Base-by-base conservation (phyloP, 2,113 vertebrate genomes). In the Speoplatyrhinus poulsoni region DNA sequence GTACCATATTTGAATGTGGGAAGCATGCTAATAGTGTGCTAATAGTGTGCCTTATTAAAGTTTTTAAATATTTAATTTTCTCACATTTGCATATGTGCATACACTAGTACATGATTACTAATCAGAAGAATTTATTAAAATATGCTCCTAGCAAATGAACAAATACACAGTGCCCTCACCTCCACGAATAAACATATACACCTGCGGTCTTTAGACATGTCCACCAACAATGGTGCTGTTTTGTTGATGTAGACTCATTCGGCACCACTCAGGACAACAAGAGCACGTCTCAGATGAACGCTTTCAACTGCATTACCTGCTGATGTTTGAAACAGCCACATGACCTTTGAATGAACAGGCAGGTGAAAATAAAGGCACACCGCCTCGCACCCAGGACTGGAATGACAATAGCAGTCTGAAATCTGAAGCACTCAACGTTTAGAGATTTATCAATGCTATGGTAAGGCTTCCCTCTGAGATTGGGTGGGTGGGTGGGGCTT, bases 241-340 rank as follows among this genome's bases (percentile, higher is more conserved):
- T 85, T 12, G 77, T 80, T 49, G 60, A 68, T 53, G 70, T 41
- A 13, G 60, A 67, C 64, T 77, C 66, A 57, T 67, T 74, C 54
- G 8, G 72, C 67, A 59, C 33, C 79, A 87, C 77, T 75, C 60
- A 13, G 84, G 86, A 82, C 79, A 67, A 26, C 72, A 79, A 78
- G 76, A 86, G 81, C 73, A 77, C 62, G 60, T 63, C 75, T 87
- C 76, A 82, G 80, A 79, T 73, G 80, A 89, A 79, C 75, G 75
- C 84, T 87, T 85, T 93, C 89, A 91, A 81, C 85, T 83, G 77
- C 83, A 90, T 91, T 90, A 91, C 86, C 85, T 81, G 77, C 78
- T 75, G 77, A 89, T 75, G 77, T 85, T 26, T 26, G 82, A 69
- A 87, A 88, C 56, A 46, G 86, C 81, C 82, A 82, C 75, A 76